These are phyloP conservation scores for Phania funesta DNA, from an alignment of 2,888 invertebrate species.

Conservation along the genomic window DNA sequence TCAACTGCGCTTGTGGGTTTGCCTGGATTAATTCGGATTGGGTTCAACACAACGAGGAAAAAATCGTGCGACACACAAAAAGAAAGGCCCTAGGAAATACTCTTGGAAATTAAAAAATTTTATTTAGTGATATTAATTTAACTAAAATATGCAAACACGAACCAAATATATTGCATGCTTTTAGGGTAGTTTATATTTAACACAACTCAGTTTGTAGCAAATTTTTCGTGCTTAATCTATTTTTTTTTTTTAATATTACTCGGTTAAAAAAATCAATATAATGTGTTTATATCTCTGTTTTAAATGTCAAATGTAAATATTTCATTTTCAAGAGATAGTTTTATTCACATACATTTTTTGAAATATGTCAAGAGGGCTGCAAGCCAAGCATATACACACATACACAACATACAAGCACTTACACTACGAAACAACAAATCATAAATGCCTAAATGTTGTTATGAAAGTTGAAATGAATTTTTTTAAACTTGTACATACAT, in stretches of 20 bases:
- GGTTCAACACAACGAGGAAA: no score
- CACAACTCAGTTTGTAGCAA: no score
- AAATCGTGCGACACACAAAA: no score
- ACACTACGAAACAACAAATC: neutral
- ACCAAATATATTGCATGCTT: neutral
- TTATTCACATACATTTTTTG: neutral
- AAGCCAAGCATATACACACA: neutral
- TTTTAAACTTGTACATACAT: neutral
- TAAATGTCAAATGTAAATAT: neutral
- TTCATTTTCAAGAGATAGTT: constrained; percentile 19
- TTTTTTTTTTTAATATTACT: no score
- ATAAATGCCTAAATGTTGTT: neutral
- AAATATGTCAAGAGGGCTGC: constrained; percentile 29
- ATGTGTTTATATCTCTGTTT: neutral
- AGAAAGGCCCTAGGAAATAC: constrained; percentile 9
- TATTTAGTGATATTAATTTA: neutral
- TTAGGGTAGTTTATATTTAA: neutral
- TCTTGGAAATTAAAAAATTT: neutral
- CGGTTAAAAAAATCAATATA: constrained; percentile 4
- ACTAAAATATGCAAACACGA: neutral
- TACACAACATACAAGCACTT: neutral
- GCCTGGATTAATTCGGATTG: no score
- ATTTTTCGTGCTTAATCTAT: no score
- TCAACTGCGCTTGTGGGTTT: no score
- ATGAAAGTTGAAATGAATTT: neutral